These are phyloP conservation scores for Corythornis madagascariensis DNA, from an alignment of 2,113 vertebrate species.

Conservation along the genomic window DNA sequence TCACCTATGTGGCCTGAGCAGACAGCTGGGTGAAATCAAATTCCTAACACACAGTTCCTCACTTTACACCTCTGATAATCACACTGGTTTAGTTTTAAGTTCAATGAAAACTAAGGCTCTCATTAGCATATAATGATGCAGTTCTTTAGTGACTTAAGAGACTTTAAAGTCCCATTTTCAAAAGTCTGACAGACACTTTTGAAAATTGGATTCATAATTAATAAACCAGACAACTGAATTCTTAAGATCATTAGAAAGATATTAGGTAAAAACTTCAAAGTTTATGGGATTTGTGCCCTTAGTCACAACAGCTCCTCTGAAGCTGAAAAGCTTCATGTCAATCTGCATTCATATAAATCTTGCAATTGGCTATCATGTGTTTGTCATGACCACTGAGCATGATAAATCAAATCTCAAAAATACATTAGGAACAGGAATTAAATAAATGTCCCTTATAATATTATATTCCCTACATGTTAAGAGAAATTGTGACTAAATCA, in stretches of 20 bases:
- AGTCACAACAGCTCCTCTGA: slow-evolving; percentile 15
- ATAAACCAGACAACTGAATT: slow-evolving; percentile 23
- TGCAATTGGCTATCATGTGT: neutral
- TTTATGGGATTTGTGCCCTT: slow-evolving; percentile 30
- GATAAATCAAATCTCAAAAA: neutral
- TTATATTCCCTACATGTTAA: slow-evolving; percentile 35
- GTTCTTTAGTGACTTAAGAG: neutral
- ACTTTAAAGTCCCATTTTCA: neutral
- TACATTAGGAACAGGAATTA: neutral
- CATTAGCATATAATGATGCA: neutral
- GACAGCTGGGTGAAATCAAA: neutral
- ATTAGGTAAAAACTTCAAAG: slow-evolving; percentile 39
- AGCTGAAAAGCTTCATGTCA: neutral
- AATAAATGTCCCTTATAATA: neutral
- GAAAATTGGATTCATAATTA: slow-evolving; percentile 28
- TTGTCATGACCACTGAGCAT: slow-evolving; percentile 10
- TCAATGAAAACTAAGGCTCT: neutral
- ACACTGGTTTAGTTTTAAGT: neutral
- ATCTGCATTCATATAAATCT: slow-evolving; percentile 27
- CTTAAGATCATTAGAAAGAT: slow-evolving; percentile 41
- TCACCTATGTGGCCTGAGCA: neutral
- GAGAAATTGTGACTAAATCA: neutral
- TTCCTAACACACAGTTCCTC: neutral
- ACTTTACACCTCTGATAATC: neutral
- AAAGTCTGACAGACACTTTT: neutral